These are phyloP conservation scores for Ophion obscuratus DNA, from an alignment of 2,888 invertebrate species.

Conservation along the genomic window DNA sequence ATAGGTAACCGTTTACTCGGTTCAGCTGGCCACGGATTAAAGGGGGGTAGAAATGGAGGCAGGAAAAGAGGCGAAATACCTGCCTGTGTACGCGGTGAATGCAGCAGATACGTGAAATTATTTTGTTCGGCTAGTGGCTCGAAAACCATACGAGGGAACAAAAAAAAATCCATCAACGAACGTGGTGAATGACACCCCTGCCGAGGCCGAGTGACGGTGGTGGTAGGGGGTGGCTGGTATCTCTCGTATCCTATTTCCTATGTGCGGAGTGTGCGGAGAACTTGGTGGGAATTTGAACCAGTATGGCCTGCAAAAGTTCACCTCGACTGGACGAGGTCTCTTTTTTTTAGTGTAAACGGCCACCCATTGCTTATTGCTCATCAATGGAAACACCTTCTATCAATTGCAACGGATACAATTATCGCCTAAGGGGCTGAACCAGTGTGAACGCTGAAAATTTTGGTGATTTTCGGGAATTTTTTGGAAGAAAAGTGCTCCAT, in stretches of 20 bases:
- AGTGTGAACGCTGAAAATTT: too few species aligned
- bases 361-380: too few species aligned
- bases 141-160: conserved; percentile 46
- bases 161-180: conserved; percentile 42
- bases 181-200: conserved; percentile 47
- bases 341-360: too few species aligned
- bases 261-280: neutral
- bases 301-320: conserved; percentile 57
- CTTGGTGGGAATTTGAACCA: conserved; percentile 1
- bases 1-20: conserved; percentile 73
- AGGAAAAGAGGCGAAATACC: conserved; percentile 5
- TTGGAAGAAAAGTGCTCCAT: too few species aligned
- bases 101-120: conserved; percentile 43
- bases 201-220: conserved; percentile 13
- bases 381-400: too few species aligned
- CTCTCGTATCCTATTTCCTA: conserved; percentile 22
- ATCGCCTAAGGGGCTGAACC: too few species aligned
- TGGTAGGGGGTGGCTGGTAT: neutral
- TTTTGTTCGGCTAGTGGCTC: conserved; percentile 52
- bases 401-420: too few species aligned
- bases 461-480: too few species aligned
- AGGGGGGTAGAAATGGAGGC: neutral
- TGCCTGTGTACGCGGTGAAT: conserved; percentile 10
- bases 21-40: conserved; percentile 34
- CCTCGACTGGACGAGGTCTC: too few species aligned